Evolutionary conservation across 2,888 invertebrate species (phyloP), one percentile per base, ranked within the genome.

Genomic region (Perithous albicinctus): DNA sequence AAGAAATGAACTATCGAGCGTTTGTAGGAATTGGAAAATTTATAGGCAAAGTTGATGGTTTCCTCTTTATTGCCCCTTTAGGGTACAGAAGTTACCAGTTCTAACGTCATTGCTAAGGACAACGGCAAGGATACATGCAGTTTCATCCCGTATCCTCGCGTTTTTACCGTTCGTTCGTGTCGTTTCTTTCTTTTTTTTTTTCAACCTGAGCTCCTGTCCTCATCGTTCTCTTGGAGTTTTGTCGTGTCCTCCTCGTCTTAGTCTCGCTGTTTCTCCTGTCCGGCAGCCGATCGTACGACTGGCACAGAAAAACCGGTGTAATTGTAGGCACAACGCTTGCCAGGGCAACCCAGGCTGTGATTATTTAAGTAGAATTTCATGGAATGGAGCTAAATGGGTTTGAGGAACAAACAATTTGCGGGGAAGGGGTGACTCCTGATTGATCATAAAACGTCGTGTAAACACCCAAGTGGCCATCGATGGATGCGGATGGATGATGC

Each of bases 401-500:
- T 92, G 91, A 91, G 91, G 91, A 91, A 91, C 90, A 92, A 92
- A 91, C 90, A 91, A 92, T 92, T 91, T 89, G 89, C 87, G 85
- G 86, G 87, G 85, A 86, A 87, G 87, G 85, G 84, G 59, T 87
- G 87, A 86, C 85, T 85, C 84, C 86, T 88, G 88, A 89, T 89
- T 89, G 88, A 87, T 88, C 90, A 87, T 90, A 89, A 90, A 87
- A 88, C 88, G 54, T 84, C 83, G 87, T 84, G 75, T 84, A 82
- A 75, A 70, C 75, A 82, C 78, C n/a, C 59, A 41, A 63, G 51
- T 56, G 73, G 59, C 18, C 41, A 69, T 77, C 70, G 80, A 80
- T 75, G 35, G 75, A 75, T 35, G 35, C 18, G 35, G 41, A 69
- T 26, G 73, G 51, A 41, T 74, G 48, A 73, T 64, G 26, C 61